Evolutionary conservation across 2,888 invertebrate genomes (phyloP).

Genomic region (Tetragnatha montana): DNA sequence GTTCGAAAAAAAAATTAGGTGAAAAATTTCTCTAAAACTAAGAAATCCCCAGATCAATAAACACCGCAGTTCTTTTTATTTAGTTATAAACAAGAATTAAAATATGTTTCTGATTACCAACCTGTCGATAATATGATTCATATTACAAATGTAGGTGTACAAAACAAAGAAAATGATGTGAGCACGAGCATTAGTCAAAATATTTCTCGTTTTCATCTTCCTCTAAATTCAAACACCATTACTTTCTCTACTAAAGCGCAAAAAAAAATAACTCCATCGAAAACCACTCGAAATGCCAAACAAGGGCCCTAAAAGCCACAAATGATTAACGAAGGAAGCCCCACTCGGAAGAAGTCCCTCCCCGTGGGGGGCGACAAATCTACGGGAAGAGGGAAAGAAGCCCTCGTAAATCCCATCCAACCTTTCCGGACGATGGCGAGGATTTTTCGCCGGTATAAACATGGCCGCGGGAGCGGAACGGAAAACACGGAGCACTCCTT

Average conservation of each 20-base stretch:
- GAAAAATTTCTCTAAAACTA: too few species aligned
- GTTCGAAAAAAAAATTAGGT: too few species aligned
- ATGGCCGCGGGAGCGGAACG: not conserved
- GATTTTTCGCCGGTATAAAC: not conserved
- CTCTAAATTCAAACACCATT: not conserved
- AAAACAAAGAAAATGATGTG: too few species aligned
- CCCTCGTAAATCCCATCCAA: constrained; percentile 12
- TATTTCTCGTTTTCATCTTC: not conserved
- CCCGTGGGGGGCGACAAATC: constrained; percentile 36
- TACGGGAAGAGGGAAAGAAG: constrained; percentile 17
- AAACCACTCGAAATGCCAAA: too few species aligned
- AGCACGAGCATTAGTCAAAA: not conserved
- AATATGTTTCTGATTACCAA: too few species aligned
- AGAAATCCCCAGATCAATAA: too few species aligned
- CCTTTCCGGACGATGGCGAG: not conserved
- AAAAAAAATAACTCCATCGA: not conserved
- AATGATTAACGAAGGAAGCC: constrained; percentile 29
- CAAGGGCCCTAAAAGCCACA: too few species aligned
- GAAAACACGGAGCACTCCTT: not conserved
- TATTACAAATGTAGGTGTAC: too few species aligned
- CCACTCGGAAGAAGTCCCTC: constrained; percentile 35
- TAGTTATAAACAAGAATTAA: too few species aligned
- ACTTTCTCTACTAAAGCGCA: not conserved
- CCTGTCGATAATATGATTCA: too few species aligned
- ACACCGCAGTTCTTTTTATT: too few species aligned